Base-by-base conservation (phyloP, 92 coral and sea anemone genomes). In the Parazoanthus darwini region DNA sequence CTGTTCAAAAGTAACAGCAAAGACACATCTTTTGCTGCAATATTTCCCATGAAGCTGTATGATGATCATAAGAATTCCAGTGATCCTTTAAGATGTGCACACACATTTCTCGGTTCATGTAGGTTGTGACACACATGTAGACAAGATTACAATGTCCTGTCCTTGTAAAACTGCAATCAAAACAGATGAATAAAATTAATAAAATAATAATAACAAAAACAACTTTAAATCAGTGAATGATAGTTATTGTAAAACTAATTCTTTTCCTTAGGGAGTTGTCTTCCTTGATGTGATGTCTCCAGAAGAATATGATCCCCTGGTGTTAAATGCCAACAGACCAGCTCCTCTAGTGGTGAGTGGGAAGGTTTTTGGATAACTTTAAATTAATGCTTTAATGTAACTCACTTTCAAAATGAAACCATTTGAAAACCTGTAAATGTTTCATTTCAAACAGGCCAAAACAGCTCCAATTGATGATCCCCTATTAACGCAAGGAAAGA, bases 251-350 rank as follows among this genome's bases (percentile, higher is more conserved):
- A 22, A 16, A 23, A 0, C 7, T 15, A n/a, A 33, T 16, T 56
- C 48, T 8, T 81, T 81, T 6, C 54, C 8, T 9, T 75, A 97
- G 99, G 99, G 99, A 82, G 96, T 94, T 23, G 99, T 97, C 2
- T 97, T 97, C 35, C 97, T 97, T 56, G 99, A 97, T 92, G 97
- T 97, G 66, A 95, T 92, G 79, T 97, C 99, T 33, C 96, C 97
- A 3, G 98, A 97, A 86, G 99, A 97, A 58, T 97, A 97, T 80
- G 94, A 97, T 88, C 99, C 99, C 33, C 89, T 97, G 48, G 94
- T 90, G 73, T 79, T 97, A 42, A 95, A 92, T 86, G 93, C 92
- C 35, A 92, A 96, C 89, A 92, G 99, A 80, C 99, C 99, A 42
- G 99, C 94, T 14, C 99, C 99, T 33, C 91, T 97, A 2, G 96